Conservation (phyloP, 92 coral and sea anemone species). For the Zoanthus gigantus region DNA sequence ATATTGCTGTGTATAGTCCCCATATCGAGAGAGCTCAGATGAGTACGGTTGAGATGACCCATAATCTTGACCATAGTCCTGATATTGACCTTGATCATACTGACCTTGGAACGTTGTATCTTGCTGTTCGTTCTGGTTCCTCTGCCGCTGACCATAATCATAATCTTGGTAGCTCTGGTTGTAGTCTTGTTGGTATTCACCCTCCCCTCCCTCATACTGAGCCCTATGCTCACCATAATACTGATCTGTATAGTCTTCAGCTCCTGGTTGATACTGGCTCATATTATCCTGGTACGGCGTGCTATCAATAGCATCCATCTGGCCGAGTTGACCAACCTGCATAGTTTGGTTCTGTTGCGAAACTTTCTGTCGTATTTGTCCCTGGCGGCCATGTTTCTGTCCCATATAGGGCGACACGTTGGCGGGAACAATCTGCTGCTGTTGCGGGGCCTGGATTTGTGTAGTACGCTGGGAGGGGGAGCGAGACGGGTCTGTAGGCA, state of each 20-base stretch:
- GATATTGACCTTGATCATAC: conserved; percentile 78
- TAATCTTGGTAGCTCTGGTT: conserved; percentile 30
- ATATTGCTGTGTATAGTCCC: conserved; percentile 76
- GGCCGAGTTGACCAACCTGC: conserved; percentile 1
- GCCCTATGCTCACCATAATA: conserved; percentile 31
- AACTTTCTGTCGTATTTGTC: conserved; percentile 20
- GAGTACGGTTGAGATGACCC: conserved; percentile 40
- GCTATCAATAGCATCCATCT: conserved; percentile 10
- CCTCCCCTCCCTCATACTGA: conserved; percentile 15
- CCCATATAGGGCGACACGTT: conserved; percentile 29
- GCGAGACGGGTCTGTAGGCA: neutral
- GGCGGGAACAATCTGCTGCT: conserved; percentile 27
- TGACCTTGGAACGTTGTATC: conserved; percentile 68
- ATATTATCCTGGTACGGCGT: conserved; percentile 23
- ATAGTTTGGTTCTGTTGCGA: conserved; percentile 21
- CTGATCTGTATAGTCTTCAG: conserved; percentile 19
- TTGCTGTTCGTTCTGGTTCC: conserved; percentile 68
- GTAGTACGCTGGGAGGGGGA: conserved; percentile 24
- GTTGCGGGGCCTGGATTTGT: conserved; percentile 26
- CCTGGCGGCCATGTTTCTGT: conserved; percentile 34
- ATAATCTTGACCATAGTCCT: conserved; percentile 63
- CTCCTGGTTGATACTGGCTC: conserved; percentile 31
- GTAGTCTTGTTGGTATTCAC: conserved; percentile 17
- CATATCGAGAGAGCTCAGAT: conserved; percentile 67
- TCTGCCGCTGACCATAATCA: conserved; percentile 42